These are phyloP conservation scores for Pristionchus pacificus DNA, from an alignment of 1,140 invertebrate species.

Conservation along the genomic window DNA sequence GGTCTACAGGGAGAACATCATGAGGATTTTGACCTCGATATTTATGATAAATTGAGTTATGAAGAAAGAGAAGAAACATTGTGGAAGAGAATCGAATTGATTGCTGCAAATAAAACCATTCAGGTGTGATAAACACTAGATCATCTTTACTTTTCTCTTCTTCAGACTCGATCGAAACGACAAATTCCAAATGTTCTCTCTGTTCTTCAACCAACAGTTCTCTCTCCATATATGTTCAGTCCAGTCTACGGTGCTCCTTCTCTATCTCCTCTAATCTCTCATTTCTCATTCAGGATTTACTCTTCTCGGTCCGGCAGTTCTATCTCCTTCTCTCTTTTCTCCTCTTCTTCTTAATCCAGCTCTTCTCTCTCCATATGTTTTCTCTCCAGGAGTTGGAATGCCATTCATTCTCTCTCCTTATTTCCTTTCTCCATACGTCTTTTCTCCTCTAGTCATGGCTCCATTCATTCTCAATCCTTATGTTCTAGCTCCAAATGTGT, in stretches of 20 bases:
- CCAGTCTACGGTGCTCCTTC: slow-evolving; percentile 41
- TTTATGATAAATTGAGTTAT: slow-evolving; percentile 4
- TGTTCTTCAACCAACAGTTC: slow-evolving; percentile 33
- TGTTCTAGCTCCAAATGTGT: background rate
- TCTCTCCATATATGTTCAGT: slow-evolving; percentile 52
- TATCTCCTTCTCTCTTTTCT: slow-evolving; percentile 48
- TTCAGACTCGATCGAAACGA: too few relatives aligned
- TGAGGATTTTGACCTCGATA: background rate
- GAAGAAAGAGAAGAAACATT: slow-evolving; percentile 39
- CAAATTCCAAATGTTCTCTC: too few relatives aligned
- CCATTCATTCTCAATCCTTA: slow-evolving; percentile 47
- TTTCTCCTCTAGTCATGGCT: slow-evolving; percentile 46
- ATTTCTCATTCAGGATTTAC: too few relatives aligned
- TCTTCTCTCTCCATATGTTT: slow-evolving; percentile 37
- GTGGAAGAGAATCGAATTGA: slow-evolving; percentile 49
- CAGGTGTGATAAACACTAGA: too few relatives aligned
- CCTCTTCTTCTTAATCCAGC: slow-evolving; percentile 49
- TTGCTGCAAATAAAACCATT: slow-evolving; percentile 45
- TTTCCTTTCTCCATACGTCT: slow-evolving; percentile 37
- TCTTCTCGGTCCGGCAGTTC: slow-evolving; percentile 17
- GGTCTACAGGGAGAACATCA: too few relatives aligned
- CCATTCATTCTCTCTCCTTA: slow-evolving; percentile 40
- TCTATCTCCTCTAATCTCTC: too few relatives aligned
- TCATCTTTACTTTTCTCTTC: too few relatives aligned
- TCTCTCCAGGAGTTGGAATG: slow-evolving; percentile 34